These are phyloP conservation scores for Diachrysia chrysitis DNA, from an alignment of 2,888 invertebrate genomes.

Conservation along the genomic window DNA sequence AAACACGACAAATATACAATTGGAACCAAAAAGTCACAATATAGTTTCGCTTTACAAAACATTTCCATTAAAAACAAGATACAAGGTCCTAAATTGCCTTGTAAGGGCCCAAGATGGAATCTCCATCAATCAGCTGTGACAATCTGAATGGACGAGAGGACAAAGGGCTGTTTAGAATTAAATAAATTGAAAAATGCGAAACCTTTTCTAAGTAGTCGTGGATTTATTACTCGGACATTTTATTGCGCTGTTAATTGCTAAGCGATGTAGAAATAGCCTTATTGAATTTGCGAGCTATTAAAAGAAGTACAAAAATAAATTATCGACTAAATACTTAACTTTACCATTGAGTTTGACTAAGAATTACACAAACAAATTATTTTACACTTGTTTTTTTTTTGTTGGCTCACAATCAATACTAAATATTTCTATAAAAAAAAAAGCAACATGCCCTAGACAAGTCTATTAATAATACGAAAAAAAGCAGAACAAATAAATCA, in stretches of 20 bases:
- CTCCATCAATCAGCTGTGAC: constrained; percentile 77
- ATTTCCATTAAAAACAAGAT: constrained; percentile 9
- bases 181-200: constrained; percentile 64
- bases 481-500: neutral
- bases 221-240: constrained; percentile 47
- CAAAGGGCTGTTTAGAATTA: constrained; percentile 69
- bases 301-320: neutral
- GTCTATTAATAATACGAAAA: neutral
- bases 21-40: neutral
- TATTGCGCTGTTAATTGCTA: constrained; percentile 52
- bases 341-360: no score
- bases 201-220: constrained; percentile 39
- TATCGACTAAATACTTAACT: no score
- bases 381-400: no score
- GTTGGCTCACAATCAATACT: no score
- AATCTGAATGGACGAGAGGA: constrained; percentile 66
- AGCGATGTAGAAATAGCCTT: constrained; percentile 28
- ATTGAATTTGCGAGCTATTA: neutral
- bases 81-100: constrained; percentile 42
- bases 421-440: no score
- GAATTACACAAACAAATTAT: no score
- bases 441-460: no score
- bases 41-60: neutral
- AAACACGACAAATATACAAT: neutral
- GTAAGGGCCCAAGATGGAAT: constrained; percentile 63